Conservation (phyloP, 2,797 vertebrate genomes). For the Benthosema pterotum region DNA sequence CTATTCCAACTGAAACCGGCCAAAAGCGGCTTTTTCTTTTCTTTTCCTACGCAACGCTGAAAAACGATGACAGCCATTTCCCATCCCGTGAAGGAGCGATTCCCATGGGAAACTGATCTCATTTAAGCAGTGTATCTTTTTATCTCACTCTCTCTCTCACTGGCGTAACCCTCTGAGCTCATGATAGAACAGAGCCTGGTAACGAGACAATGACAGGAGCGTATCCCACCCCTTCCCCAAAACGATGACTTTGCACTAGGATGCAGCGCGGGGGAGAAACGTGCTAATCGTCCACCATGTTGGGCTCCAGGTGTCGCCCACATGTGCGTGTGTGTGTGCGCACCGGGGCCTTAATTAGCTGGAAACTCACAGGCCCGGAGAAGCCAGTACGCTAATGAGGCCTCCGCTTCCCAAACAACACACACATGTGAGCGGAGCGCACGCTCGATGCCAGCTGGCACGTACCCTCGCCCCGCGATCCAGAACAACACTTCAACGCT, state of each 20-base stretch:
- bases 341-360: constrained; percentile 65
- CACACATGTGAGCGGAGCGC: constrained; percentile 62
- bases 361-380: constrained; percentile 58
- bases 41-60: neutral
- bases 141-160: neutral
- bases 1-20: constrained; percentile 16
- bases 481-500: constrained; percentile 34
- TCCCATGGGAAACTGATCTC: constrained; percentile 25
- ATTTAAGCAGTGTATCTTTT: constrained; percentile 11
- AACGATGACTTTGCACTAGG: constrained; percentile 13
- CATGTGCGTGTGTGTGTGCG: constrained; percentile 69
- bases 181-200: constrained; percentile 16
- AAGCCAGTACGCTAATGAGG: constrained; percentile 71
- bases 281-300: constrained; percentile 34
- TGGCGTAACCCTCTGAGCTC: neutral
- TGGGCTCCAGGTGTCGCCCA: constrained; percentile 77
- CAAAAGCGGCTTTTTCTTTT: neutral
- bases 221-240: neutral
- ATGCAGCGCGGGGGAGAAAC: constrained; percentile 9
- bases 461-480: constrained; percentile 20
- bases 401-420: constrained; percentile 32
- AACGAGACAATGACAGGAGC: constrained; percentile 18
- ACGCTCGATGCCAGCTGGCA: constrained; percentile 67
- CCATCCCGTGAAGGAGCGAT: constrained; percentile 18
- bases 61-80: constrained; percentile 26